Conservation (phyloP, 1,140 invertebrate species). For the Notospermus geniculatus region DNA sequence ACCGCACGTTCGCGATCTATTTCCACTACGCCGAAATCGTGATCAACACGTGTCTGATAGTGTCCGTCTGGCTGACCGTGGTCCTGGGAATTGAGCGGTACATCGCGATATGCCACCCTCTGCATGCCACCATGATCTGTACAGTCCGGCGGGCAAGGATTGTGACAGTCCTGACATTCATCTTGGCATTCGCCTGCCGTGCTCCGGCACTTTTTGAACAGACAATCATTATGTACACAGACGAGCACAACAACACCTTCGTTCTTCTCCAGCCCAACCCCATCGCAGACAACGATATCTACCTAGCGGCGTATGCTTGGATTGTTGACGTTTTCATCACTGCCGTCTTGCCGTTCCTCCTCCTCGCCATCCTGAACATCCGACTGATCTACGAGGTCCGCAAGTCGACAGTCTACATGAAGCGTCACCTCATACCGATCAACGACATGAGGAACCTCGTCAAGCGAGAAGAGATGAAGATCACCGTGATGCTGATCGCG, state of each 20-base stretch:
- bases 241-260: conserved; percentile 7
- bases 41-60: conserved; percentile 38
- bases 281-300: conserved; percentile 57
- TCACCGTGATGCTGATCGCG: conserved; percentile 72
- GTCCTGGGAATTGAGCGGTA: conserved; percentile 75
- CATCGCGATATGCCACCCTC: conserved; percentile 73
- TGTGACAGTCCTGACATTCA: conserved; percentile 64
- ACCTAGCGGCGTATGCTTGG: conserved; percentile 64
- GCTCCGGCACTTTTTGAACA: conserved; percentile 38
- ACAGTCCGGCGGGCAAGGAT: conserved; percentile 61
- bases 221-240: conserved; percentile 4
- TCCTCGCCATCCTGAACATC: conserved; percentile 70
- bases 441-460: conserved; percentile 43
- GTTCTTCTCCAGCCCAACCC: conserved; percentile 14
- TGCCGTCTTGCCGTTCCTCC: conserved; percentile 64
- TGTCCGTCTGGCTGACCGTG: conserved; percentile 73
- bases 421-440: conserved; percentile 39
- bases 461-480: conserved; percentile 66
- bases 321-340: conserved; percentile 65
- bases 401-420: conserved; percentile 44
- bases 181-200: conserved; percentile 64
- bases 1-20: conserved; percentile 18
- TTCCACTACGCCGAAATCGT: conserved; percentile 29
- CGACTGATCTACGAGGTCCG: conserved; percentile 69
- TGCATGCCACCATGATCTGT: conserved; percentile 65